Evolutionary conservation across 2,888 invertebrate species (phyloP).

Genomic region (Papilio demoleus): DNA sequence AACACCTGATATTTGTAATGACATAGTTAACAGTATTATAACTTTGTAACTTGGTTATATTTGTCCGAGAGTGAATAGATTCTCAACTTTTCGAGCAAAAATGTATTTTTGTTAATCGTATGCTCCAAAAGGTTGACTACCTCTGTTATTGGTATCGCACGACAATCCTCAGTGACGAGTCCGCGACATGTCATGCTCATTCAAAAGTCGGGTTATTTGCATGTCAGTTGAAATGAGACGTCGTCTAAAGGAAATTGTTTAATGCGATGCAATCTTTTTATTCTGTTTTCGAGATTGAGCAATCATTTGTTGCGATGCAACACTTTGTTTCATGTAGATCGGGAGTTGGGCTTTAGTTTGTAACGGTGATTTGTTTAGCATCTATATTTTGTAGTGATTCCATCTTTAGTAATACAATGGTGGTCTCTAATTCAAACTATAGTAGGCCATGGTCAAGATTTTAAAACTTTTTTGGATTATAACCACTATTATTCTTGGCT

Average conservation of each 20-base stretch:
- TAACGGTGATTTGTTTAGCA: slow-evolving; percentile 15
- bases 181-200: slow-evolving; percentile 35
- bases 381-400: not conserved
- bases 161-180: slow-evolving; percentile 27
- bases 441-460: not conserved
- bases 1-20: not conserved
- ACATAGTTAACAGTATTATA: not conserved
- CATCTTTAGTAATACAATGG: not conserved
- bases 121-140: slow-evolving; percentile 6
- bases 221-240: slow-evolving; percentile 35
- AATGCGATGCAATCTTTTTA: slow-evolving; percentile 32
- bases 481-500: not conserved
- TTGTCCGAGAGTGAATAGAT: not conserved
- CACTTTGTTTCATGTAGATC: slow-evolving; percentile 14
- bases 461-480: too few species aligned
- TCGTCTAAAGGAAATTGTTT: slow-evolving; percentile 30
- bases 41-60: not conserved
- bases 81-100: not conserved
- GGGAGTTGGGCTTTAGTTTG: slow-evolving; percentile 7
- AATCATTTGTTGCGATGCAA: slow-evolving; percentile 26
- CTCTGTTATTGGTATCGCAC: slow-evolving; percentile 23
- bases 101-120: not conserved
- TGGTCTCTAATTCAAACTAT: not conserved
- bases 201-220: slow-evolving; percentile 36
- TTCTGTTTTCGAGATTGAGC: slow-evolving; percentile 24